phyloP scores from a whole-genome alignment of 2,888 invertebrate genomes.

The Cyrtodaria siliqua region DNA sequence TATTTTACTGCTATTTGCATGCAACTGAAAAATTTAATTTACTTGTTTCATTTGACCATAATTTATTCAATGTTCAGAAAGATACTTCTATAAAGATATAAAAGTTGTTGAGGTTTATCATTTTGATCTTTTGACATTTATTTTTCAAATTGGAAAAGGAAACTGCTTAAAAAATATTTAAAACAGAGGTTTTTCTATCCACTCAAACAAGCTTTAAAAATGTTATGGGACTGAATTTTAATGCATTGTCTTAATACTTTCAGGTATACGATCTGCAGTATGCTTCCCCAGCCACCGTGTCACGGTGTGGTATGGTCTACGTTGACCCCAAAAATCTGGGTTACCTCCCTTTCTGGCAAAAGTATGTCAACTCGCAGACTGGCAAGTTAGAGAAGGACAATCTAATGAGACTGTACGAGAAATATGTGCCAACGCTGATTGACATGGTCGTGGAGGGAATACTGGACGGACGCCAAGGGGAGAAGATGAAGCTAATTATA shows the following conservation, averaged over 20 bases:
- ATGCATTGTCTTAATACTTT: constrained; percentile 16
- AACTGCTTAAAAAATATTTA: too few relatives aligned
- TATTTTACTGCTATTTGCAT: too few relatives aligned
- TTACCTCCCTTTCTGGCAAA: constrained; percentile 92
- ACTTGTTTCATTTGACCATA: too few relatives aligned
- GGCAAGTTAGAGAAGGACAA: constrained; percentile 80
- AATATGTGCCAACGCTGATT: constrained; percentile 91
- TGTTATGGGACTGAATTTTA: too few relatives aligned
- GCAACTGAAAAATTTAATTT: too few relatives aligned
- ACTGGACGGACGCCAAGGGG: constrained; percentile 89
- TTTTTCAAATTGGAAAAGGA: too few relatives aligned
- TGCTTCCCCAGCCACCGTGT: constrained; percentile 97
- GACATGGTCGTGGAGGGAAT: constrained; percentile 91
- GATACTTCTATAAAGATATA: too few relatives aligned
- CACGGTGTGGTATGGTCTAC: constrained; percentile 97
- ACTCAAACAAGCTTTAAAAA: too few relatives aligned
- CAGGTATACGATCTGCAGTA: constrained; percentile 94
- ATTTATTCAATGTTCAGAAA: too few relatives aligned
- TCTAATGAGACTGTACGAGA: constrained; percentile 89
- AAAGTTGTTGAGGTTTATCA: too few relatives aligned
- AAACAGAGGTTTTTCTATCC: too few relatives aligned
- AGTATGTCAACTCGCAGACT: constrained; percentile 89
- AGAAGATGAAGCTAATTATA: constrained; percentile 92
- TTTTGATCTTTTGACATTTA: too few relatives aligned
- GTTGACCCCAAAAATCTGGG: constrained; percentile 97